Evolutionary conservation across 2,113 vertebrate genomes (phyloP).

Genomic region (Gracilinanus agilis): DNA sequence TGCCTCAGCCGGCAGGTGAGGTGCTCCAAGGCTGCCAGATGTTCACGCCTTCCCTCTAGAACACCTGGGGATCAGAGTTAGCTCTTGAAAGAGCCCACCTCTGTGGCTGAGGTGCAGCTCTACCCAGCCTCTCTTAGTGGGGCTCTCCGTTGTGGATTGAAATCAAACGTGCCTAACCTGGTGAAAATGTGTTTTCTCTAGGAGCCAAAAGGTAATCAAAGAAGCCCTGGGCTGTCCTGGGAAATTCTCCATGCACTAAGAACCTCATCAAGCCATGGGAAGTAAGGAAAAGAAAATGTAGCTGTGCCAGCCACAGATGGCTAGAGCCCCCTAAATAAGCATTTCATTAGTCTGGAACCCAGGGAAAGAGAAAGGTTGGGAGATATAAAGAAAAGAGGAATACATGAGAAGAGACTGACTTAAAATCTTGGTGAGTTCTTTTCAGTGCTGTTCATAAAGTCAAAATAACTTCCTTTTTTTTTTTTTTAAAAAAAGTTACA

Average conservation of each 20-base stretch:
- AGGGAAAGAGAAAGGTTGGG: constrained; percentile 68
- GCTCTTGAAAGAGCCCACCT: not conserved
- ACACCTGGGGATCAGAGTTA: not conserved
- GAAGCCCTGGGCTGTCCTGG: constrained; percentile 66
- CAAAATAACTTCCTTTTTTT: constrained; percentile 59
- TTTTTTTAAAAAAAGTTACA: constrained; percentile 61
- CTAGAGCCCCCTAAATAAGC: constrained; percentile 85
- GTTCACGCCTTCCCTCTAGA: constrained; percentile 38
- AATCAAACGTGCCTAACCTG: not conserved
- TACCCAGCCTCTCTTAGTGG: constrained; percentile 21
- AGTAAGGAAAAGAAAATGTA: constrained; percentile 75
- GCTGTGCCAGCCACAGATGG: constrained; percentile 83
- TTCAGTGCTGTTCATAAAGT: constrained; percentile 71
- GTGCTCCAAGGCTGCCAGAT: constrained; percentile 29
- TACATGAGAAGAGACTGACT: constrained; percentile 76
- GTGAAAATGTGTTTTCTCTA: constrained; percentile 34
- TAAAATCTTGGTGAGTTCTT: constrained; percentile 80
- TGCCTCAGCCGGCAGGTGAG: not conserved
- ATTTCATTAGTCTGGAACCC: constrained; percentile 84
- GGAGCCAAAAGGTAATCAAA: constrained; percentile 73
- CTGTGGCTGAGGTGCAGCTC: not conserved
- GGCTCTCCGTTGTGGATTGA: not conserved
- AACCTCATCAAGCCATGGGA: constrained; percentile 75
- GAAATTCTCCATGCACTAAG: constrained; percentile 73
- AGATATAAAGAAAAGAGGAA: constrained; percentile 75